Evolutionary conservation across 2,797 vertebrate species (phyloP), one percentile per base, ranked within the genome.

Genomic region (Neostethus bicornis): DNA sequence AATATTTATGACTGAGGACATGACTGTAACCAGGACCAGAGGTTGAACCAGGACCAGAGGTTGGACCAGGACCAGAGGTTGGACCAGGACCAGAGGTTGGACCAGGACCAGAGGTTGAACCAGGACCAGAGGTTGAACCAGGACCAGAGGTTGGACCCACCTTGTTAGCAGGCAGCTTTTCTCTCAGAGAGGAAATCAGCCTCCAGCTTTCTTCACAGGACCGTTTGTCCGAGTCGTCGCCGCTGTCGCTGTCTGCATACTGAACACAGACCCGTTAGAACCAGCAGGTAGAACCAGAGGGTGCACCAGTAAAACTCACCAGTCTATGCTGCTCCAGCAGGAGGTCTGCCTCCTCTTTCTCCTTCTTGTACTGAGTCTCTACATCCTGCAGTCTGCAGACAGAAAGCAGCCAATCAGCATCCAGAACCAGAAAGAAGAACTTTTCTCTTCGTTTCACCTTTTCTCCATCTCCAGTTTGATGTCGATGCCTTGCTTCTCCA

Each of bases 171-270:
- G 95, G 95, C 4, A 96, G 91, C 49, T 96, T 94, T 80, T 96
- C 94, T 29, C 95, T 81, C 46, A 96, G 87, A 0, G 95, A 94
- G 0, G 95, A 93, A 44, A 96, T 96, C 23, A 96, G 92, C 25
- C 93, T 90, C 95, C 95, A 96, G 77, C 94, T 95, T 67, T 96
- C 95, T 76, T 96, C 95, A n/a, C 95, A 96, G 1, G 94, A 95
- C 0, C 94, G 92, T 79, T 95, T 95, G 81, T 96, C 95, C 0
- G 94, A 95, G 81, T 95, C 94, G 0, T 95, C 94, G 0, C 94
- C 94, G 0, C 94, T 95, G 86, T 96, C 95, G 0, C 94, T 95
- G 75, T 96, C 95, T 0, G 93, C 93, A 0, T 94, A 94, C 95
- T 23, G 61, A 9, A 31, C 32, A 43, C 51, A 68, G 42, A 71